Base-by-base conservation (phyloP, 2,888 invertebrate species). In the Harpalus rubripes region DNA sequence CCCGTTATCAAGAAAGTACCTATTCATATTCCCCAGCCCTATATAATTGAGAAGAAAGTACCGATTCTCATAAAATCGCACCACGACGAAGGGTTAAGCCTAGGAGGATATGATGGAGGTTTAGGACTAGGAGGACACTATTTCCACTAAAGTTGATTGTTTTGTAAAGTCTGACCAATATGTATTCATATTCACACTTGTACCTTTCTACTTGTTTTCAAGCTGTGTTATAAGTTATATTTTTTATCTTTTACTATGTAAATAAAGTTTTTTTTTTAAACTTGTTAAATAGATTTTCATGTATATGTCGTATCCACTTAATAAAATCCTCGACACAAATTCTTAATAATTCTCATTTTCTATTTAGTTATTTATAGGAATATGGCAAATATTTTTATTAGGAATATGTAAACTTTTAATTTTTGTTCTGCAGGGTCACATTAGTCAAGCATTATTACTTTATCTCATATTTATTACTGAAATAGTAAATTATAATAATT, bases 31-130 rank as follows among this genome's bases (percentile, higher is more conserved):
- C 93, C 94, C 0, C 93, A 93, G 0, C 94, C 94, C 0, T 93
- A 94, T 22, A 89, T 92, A 85, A 92, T 94, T 0, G 93, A 93
- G 86, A 92, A 93, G 87, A 93, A 92, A 85, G 92, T 93, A 7
- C 90, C 90, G 86, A 89, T 91, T 86, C 86, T 88, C 83, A 88
- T 90, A 39, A 89, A 90, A 85, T 85, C 86, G 68, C 88, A 89
- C 72, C 87, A 86, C 78, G 88, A 88, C 86, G 87, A 86, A 87
- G 88, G 87, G 76, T 78, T 85, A 6, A 86, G 86, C 44, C 10
- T 52, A 39, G 82, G 79, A 52, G 85, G 84, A 10, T 44, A 63
- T 26, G 83, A 74, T 4, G 85, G 85, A n/a, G 86, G 81, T 80
- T 84, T 86, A 63, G 68, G 68, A 65, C n/a, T 59, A 15, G 63